Percentiles rank a stretch among this genome's conserved stretches.
These are phyloP conservation scores for Itoplectis maculator DNA, from an alignment of 2,888 invertebrate genomes.

Conservation along the genomic window DNA sequence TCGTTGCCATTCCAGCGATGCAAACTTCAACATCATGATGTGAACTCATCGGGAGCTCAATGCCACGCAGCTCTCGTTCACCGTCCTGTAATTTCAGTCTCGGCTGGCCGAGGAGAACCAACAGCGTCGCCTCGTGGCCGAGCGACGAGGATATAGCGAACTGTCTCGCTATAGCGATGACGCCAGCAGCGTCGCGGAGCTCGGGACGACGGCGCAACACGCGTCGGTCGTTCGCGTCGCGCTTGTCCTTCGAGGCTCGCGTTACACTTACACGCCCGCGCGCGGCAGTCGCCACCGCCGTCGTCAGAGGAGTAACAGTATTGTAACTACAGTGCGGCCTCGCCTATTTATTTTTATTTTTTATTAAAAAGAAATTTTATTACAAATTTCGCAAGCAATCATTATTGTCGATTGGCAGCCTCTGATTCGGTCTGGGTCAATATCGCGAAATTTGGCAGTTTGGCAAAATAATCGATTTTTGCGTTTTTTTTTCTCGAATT, in stretches of 20 bases:
- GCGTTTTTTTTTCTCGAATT: no score
- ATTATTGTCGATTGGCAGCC: no score
- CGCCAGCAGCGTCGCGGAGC: conserved; percentile 57
- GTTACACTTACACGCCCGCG: conserved; percentile 55
- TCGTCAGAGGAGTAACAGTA: conserved; percentile 22
- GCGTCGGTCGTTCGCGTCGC: conserved; percentile 43
- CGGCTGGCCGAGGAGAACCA: conserved; percentile 67
- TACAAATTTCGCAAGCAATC: no score
- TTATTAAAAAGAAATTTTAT: no score
- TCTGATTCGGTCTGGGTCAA: no score
- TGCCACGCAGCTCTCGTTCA: conserved; percentile 73
- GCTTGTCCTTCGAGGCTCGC: conserved; percentile 59
- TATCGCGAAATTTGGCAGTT: no score
- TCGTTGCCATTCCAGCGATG: no score
- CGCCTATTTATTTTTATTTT: neutral
- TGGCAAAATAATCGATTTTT: no score
- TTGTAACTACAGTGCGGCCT: conserved; percentile 15
- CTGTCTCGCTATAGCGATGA: conserved; percentile 50
- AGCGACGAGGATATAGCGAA: neutral
- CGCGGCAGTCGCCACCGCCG: neutral
- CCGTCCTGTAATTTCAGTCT: conserved; percentile 79
- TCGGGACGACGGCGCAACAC: conserved; percentile 23
- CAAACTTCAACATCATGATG: no score
- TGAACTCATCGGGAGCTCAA: conserved; percentile 73
- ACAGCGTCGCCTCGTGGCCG: conserved; percentile 7